Evolutionary conservation across 1,140 invertebrate species (phyloP).

Genomic region (Caenorhabditis brenneri): DNA sequence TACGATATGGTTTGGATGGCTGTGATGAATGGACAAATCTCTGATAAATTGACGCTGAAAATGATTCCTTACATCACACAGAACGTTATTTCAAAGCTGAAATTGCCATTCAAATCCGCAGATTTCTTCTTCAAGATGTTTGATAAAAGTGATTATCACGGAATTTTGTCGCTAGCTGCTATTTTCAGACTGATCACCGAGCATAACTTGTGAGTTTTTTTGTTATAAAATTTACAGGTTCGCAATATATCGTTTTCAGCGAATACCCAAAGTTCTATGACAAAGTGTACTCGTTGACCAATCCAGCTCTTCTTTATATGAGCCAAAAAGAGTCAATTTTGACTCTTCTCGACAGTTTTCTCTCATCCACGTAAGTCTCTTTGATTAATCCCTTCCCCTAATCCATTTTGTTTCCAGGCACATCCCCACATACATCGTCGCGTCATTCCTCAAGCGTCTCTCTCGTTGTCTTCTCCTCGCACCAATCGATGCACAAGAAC

Average conservation of each 20-base stretch:
- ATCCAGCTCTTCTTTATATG: constrained; percentile 85
- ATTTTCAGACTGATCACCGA: constrained; percentile 87
- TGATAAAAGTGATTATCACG: constrained; percentile 75
- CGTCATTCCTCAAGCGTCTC: constrained; percentile 88
- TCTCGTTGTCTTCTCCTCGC: constrained; percentile 82
- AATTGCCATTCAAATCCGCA: constrained; percentile 30
- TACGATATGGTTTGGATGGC: constrained; percentile 29
- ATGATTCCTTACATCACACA: constrained; percentile 26
- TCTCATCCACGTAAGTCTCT: constrained; percentile 85
- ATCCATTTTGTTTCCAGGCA: constrained; percentile 76
- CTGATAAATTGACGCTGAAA: constrained; percentile 17
- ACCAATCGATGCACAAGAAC: constrained; percentile 80
- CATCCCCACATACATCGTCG: constrained; percentile 86
- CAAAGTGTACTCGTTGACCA: constrained; percentile 89
- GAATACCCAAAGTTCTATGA: constrained; percentile 93
- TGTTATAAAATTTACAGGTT: no score
- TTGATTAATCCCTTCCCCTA: neutral
- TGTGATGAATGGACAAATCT: constrained; percentile 28
- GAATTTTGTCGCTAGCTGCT: constrained; percentile 86
- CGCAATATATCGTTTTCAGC: constrained; percentile 72
- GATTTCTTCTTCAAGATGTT: constrained; percentile 62
- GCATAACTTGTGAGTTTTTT: constrained; percentile 82
- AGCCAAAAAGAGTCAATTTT: constrained; percentile 85
- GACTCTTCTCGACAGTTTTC: constrained; percentile 85
- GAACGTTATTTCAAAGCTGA: constrained; percentile 23